Evolutionary conservation across 2,113 vertebrate genomes (phyloP).

Genomic region (Rhinopomastus cyanomelas): DNA sequence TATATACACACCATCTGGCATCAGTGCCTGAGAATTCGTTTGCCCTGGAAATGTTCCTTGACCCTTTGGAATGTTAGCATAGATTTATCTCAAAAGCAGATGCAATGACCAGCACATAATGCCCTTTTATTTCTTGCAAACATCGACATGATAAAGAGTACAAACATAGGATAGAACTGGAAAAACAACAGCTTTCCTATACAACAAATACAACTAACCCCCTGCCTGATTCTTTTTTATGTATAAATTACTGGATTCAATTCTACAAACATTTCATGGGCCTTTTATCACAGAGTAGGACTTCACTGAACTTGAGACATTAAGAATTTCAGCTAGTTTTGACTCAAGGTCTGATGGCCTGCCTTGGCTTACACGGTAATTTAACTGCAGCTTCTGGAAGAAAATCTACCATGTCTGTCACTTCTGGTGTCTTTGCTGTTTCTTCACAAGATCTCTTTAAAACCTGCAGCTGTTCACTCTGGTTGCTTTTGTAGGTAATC

Average conservation of each 20-base stretch:
- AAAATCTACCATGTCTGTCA: not conserved
- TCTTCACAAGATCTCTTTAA: not conserved
- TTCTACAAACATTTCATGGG: not conserved
- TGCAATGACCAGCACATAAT: constrained; percentile 50
- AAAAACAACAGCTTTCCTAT: not conserved
- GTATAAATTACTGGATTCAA: not conserved
- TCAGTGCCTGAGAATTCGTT: constrained; percentile 28
- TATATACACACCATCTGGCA: constrained; percentile 55
- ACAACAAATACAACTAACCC: not conserved
- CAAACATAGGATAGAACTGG: not conserved
- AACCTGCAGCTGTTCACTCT: not conserved
- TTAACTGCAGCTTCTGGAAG: not conserved
- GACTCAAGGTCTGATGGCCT: not conserved
- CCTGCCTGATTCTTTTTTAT: not conserved
- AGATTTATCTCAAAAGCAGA: constrained; percentile 55
- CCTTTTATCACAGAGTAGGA: not conserved
- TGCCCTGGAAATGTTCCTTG: constrained; percentile 52
- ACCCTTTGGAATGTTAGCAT: constrained; percentile 61
- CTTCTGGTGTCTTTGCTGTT: not conserved
- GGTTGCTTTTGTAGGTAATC: not conserved
- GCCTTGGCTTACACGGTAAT: not conserved
- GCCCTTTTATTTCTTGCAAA: constrained; percentile 56
- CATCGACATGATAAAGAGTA: not conserved
- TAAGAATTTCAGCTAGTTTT: constrained; percentile 6
- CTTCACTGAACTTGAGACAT: not conserved